Evolutionary conservation across 2,797 vertebrate species (phyloP), one percentile per base, ranked within the genome.

Genomic region (Neomorphus geoffroyi): DNA sequence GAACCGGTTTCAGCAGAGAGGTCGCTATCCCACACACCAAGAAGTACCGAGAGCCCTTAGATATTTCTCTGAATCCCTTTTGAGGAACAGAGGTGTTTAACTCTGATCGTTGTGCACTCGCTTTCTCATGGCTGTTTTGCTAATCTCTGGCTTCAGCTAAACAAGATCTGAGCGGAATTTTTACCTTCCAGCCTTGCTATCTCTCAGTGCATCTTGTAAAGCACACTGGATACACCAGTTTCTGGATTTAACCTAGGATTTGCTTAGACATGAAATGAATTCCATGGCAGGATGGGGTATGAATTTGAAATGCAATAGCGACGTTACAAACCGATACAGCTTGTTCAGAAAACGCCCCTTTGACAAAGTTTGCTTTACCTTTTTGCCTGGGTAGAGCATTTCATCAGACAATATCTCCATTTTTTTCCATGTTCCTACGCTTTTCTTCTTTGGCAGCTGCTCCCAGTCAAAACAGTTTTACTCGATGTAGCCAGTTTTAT

Each of bases 131-230:
- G 28, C 43, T 21, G 28, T 3, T 12, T 83, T 32, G 37, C 64
- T 93, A 72, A 88, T 90, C 85, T 80, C 54, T 75, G 62, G 69
- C 77, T 83, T 88, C 69, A 83, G 30, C 90, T 85, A 16, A 93
- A 84, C 62, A 86, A 74, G 61, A 75, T 61, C 61, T 12, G 58
- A 88, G 45, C 73, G 61, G 77, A 90, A 78, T 64, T 90, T 95
- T 90, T 83, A 71, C 62, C 65, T 90, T 88, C 72, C 22, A 90
- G 88, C 77, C 58, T 70, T 26, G 15, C 77, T 83, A 14, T 86
- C 57, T 88, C 46, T 77, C 39, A 9, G 22, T 8, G 21, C 27
- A 51, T 72, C 88, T 83, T 83, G 53, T 83, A 43, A 90, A 85
- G 24, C 46, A 2, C 46, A 80, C 71, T 80, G 74, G 64, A 69